phyloP scores from a whole-genome alignment of 2,113 vertebrate genomes.

The Cranoglanis bouderius region DNA sequence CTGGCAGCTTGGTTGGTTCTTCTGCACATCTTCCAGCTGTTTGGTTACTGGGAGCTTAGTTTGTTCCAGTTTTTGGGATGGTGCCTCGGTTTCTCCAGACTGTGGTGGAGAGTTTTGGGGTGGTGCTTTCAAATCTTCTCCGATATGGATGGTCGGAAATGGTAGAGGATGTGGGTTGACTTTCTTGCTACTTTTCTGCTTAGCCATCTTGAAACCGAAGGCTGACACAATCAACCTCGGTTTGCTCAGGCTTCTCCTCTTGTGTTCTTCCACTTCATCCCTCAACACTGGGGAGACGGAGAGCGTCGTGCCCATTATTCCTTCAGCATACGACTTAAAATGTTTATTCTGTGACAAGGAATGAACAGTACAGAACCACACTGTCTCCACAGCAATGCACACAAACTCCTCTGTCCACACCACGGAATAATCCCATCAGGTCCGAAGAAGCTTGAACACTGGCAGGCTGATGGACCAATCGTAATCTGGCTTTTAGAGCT shows the following conservation, averaged over 20 bases:
- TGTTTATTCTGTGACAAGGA: not conserved
- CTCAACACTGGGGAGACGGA: slow-evolving; percentile 81
- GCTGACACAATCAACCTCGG: slow-evolving; percentile 86
- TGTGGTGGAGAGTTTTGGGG: not conserved
- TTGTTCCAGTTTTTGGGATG: slow-evolving; percentile 36
- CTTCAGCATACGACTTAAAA: slow-evolving; percentile 30
- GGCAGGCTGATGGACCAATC: slow-evolving; percentile 64
- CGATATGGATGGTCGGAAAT: slow-evolving; percentile 50
- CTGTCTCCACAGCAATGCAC: not conserved
- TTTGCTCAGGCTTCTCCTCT: slow-evolving; percentile 78
- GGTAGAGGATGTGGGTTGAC: slow-evolving; percentile 81
- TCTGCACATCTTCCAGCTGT: slow-evolving; percentile 68
- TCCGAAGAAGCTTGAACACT: slow-evolving; percentile 46
- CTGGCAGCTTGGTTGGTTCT: slow-evolving; percentile 71
- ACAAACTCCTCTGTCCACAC: slow-evolving; percentile 30
- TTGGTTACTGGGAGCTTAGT: slow-evolving; percentile 42
- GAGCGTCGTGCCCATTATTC: slow-evolving; percentile 89
- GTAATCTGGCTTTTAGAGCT: slow-evolving; percentile 20
- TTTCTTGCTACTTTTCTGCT: slow-evolving; percentile 91
- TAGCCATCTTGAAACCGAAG: slow-evolving; percentile 88
- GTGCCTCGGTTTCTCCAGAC: slow-evolving; percentile 53
- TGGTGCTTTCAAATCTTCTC: slow-evolving; percentile 62
- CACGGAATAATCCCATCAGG: slow-evolving; percentile 56
- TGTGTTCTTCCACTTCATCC: slow-evolving; percentile 55
- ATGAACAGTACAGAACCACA: not conserved